These are phyloP conservation scores for human DNA, from an alignment of 2,113 vertebrate species.

Conservation along the genomic window GRCh38 chr11:95522501-95523000, in stretches of 20 bases:
- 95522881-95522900: not conserved
- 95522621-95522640: not conserved
- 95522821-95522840: not conserved
- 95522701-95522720: not conserved
- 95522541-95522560: not conserved
- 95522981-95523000: not conserved
- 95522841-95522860: not conserved
- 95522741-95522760: not conserved
- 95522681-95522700: not conserved
- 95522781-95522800: not conserved
- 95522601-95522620: not conserved
- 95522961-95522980: not conserved
- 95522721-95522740: not conserved
- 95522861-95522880: not conserved
- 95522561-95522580: fast-evolving
- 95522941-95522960: not conserved
- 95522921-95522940: not conserved
- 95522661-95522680: not conserved
- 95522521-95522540: not conserved
- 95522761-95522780: not conserved
- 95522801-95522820: not conserved
- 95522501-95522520: not conserved
- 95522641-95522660: not conserved
- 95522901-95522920: not conserved
- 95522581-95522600: not conserved